Conservation (phyloP, 2,797 vertebrate genomes). For the Myioborus miniatus region DNA sequence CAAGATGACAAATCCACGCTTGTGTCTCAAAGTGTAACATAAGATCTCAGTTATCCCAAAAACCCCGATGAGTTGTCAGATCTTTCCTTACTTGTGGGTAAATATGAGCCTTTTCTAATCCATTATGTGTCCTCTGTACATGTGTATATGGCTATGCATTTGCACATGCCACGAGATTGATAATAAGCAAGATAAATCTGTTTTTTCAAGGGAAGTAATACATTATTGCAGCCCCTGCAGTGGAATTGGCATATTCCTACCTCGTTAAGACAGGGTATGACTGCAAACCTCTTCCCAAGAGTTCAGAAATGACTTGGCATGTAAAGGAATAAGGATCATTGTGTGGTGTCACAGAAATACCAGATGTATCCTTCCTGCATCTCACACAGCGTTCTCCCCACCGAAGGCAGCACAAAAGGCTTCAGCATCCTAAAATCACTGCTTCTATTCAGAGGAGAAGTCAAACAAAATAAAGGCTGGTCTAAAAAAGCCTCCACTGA, state of each 20-base stretch:
- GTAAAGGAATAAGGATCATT: neutral
- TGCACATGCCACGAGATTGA: slow-evolving; percentile 36
- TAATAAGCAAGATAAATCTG: slow-evolving; percentile 62
- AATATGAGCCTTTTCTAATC: slow-evolving; percentile 56
- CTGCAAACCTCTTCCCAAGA: slow-evolving; percentile 32
- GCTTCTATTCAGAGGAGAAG: neutral
- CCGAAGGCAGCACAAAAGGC: neutral
- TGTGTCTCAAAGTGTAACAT: slow-evolving; percentile 39
- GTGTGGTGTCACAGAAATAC: neutral
- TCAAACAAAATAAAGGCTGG: neutral
- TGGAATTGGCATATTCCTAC: slow-evolving; percentile 49
- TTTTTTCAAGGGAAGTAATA: slow-evolving; percentile 50
- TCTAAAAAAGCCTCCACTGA: neutral
- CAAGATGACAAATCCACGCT: slow-evolving; percentile 69
- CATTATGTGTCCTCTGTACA: slow-evolving; percentile 2
- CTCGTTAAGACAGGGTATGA: neutral
- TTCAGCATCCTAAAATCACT: neutral
- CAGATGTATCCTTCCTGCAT: neutral
- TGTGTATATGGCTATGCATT: neutral
- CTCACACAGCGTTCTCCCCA: neutral
- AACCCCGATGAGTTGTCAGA: slow-evolving; percentile 39
- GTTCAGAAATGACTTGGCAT: slow-evolving; percentile 16
- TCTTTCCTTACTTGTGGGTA: slow-evolving; percentile 47
- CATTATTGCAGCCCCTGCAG: slow-evolving; percentile 51
- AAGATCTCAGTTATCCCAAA: slow-evolving; percentile 52